Conservation (phyloP, 2,113 vertebrate species). For the Siniperca knerii region DNA sequence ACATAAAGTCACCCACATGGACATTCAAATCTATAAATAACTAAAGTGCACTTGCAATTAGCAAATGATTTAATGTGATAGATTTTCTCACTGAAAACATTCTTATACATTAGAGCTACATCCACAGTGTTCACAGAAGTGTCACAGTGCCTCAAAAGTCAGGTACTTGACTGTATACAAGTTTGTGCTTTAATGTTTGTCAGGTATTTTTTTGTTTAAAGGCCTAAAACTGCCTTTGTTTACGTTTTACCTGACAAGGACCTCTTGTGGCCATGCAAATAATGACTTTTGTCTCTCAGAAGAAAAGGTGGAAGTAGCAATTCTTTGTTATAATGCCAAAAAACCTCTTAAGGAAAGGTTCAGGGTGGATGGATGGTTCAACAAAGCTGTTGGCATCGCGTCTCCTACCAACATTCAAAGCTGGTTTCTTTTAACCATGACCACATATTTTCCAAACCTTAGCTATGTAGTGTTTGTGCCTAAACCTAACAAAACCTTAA, state of each 20-base stretch:
- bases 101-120: not conserved
- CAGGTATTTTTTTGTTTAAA: no score
- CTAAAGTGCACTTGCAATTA: slow-evolving; percentile 20
- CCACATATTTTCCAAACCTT: not conserved
- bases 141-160: not conserved
- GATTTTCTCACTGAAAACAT: not conserved
- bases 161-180: not conserved
- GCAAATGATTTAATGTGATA: slow-evolving; percentile 22
- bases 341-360: not conserved
- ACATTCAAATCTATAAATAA: slow-evolving; percentile 54
- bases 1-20: slow-evolving; percentile 47
- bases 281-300: not conserved
- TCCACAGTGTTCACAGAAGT: not conserved
- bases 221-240: not conserved
- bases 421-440: not conserved
- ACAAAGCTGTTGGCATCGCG: not conserved
- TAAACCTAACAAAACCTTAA: not conserved
- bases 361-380: not conserved
- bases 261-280: not conserved
- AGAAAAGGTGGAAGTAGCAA: not conserved
- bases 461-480: not conserved
- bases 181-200: not conserved
- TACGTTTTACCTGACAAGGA: not conserved
- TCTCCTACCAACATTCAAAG: not conserved
- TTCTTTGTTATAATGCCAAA: not conserved